Evolutionary conservation across 2,888 invertebrate species (phyloP).

Genomic region (Orthonychiurus folsomi): DNA sequence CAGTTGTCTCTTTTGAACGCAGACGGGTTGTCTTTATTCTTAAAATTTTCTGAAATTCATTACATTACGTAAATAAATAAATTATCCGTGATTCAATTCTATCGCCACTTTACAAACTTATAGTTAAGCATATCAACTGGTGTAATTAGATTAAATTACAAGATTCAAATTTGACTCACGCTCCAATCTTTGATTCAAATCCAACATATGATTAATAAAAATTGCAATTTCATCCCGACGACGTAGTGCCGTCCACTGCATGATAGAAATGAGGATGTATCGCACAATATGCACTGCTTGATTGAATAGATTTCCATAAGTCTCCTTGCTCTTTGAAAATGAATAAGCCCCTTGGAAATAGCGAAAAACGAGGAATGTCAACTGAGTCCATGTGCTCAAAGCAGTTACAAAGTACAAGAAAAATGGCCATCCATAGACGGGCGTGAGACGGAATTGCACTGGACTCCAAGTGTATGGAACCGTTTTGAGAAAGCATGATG

Average conservation of each 20-base stretch:
- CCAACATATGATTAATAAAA: neutral
- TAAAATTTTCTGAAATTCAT: neutral
- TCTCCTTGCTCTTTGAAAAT: neutral
- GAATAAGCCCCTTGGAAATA: neutral
- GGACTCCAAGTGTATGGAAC: neutral
- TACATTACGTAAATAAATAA: too few relatives aligned
- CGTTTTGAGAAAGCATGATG: neutral
- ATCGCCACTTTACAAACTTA: too few relatives aligned
- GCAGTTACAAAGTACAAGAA: neutral
- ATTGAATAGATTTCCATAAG: neutral
- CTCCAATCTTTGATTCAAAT: neutral
- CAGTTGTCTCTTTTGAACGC: neutral
- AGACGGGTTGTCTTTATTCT: too few relatives aligned
- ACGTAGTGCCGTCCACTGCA: neutral
- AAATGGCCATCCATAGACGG: neutral
- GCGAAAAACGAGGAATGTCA: neutral
- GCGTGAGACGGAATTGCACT: neutral
- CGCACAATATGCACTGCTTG: neutral
- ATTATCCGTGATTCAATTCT: too few relatives aligned
- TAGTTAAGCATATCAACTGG: too few relatives aligned
- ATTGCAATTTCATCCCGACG: neutral
- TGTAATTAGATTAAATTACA: too few relatives aligned
- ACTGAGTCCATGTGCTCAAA: neutral
- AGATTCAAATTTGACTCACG: neutral
- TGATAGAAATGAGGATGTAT: neutral